Base-by-base conservation (phyloP, 2,888 invertebrate genomes). In the Ectemnius cavifrons region DNA sequence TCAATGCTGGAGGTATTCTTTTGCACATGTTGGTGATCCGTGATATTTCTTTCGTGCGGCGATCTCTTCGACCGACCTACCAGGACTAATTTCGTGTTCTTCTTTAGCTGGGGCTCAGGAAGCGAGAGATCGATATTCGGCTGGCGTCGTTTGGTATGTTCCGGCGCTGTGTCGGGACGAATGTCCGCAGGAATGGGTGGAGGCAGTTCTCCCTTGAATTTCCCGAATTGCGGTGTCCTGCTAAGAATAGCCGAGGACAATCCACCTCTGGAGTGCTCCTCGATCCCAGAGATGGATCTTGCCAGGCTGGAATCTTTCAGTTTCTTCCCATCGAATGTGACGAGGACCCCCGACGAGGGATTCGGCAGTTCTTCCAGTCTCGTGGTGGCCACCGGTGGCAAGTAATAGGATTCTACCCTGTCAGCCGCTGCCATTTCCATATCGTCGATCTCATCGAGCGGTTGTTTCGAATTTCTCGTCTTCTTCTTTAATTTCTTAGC, bases 261-360 rank as follows among this genome's bases (percentile, higher is more conserved):
- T 91, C 86, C 63, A 91, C 90, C 82, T 69, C 85, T 47, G 6
- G 73, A 65, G 18, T 70, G 81, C 45, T 81, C 79, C 69, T 89
- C 91, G 70, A 85, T 88, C 6, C 87, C 88, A 27, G 92, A 91
- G 0, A 94, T 92, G 13, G 94, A 91, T 80, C 94, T 93, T 0
- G 94, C 93, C 59, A 94, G 87, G 0, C 92, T 93, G 20, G 92
- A 92, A 59, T 95, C 95, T 1, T 95, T 93, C 4, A 96, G 93
- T 62, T 93, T 94, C 89, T 95, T 95, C 0, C 96, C 96, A 83
- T 96, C 96, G 83, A 94, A 96, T 0, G 95, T 94, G 4, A 96
- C 94, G 28, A 95, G 94, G 0, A 78, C 65, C 4, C 64, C 75
- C 5, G 82, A 65, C 11, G 74, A 65, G 0, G 75, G 46, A 0